Conservation (phyloP, 2,113 vertebrate species). For the Typhlomys cinereus region DNA sequence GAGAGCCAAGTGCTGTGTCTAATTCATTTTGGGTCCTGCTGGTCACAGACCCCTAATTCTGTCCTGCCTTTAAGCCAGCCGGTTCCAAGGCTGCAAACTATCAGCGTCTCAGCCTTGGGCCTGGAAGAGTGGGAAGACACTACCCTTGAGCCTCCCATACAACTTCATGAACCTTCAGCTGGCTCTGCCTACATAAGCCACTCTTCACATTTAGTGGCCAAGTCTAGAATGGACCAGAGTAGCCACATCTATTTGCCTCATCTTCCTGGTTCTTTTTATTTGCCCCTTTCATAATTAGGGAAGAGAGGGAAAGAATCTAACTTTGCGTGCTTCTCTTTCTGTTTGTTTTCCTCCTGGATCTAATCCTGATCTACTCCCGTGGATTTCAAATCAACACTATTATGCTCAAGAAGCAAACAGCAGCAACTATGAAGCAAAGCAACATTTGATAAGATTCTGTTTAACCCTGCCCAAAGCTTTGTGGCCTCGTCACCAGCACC, state of each 20-base stretch:
- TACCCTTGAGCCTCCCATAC: rapidly evolving
- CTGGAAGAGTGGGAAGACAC: rapidly evolving
- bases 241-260: rapidly evolving
- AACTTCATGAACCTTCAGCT: rapidly evolving
- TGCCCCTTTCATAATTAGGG: background rate
- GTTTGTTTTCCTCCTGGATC: background rate
- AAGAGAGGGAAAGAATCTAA: background rate
- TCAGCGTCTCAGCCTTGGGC: background rate
- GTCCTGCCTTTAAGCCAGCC: background rate
- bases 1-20: rapidly evolving
- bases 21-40: too few species aligned
- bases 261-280: background rate
- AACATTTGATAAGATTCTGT: background rate
- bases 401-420: background rate
- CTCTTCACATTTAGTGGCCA: rapidly evolving
- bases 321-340: background rate
- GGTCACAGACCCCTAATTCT: rapidly evolving
- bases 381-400: background rate
- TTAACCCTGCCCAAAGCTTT: background rate
- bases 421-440: background rate
- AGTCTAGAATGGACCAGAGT: too few species aligned
- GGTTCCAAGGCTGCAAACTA: background rate
- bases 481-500: background rate
- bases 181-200: rapidly evolving
- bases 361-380: background rate